A percentile compares a stretch with the other conserved stretches of the same genome.
These are phyloP conservation scores for Zophobas morio DNA, from an alignment of 1,140 invertebrate genomes.

Conservation along the genomic window DNA sequence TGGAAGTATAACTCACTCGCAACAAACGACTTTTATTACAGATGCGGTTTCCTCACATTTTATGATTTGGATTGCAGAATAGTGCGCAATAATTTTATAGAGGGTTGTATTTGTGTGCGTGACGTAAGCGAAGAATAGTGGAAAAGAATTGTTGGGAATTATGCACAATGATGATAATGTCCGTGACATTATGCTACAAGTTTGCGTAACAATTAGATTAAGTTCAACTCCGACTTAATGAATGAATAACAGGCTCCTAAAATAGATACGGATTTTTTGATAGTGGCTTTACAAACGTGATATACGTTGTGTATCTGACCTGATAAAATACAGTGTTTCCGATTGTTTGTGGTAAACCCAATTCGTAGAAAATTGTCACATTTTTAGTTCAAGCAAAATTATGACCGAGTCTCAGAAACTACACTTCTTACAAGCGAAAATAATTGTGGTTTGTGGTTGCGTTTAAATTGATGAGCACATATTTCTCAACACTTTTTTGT, in stretches of 20 bases:
- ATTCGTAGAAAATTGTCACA: too few relatives aligned
- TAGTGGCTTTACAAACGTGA: slow-evolving; percentile 1
- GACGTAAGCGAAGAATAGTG: slow-evolving; percentile 26
- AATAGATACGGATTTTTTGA: slow-evolving; percentile 17
- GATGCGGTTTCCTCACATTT: slow-evolving; percentile 11
- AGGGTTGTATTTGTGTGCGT: not conserved
- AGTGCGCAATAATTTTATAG: slow-evolving; percentile 1
- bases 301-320: not conserved
- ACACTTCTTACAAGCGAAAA: too few relatives aligned
- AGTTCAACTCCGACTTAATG: slow-evolving; percentile 15
- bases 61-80: not conserved
- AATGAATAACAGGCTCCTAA: slow-evolving; percentile 7
- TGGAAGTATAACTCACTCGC: not conserved
- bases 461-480: too few relatives aligned
- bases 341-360: too few relatives aligned
- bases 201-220: slow-evolving; percentile 38
- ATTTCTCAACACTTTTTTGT: too few relatives aligned
- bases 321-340: slow-evolving; percentile 1
- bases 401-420: too few relatives aligned
- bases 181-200: slow-evolving; percentile 11
- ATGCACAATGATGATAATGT: not conserved
- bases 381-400: too few relatives aligned
- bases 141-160: not conserved
- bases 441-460: too few relatives aligned
- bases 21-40: not conserved